These are phyloP conservation scores for Tetramorium alpestre DNA, from an alignment of 1,140 invertebrate genomes.

Conservation along the genomic window DNA sequence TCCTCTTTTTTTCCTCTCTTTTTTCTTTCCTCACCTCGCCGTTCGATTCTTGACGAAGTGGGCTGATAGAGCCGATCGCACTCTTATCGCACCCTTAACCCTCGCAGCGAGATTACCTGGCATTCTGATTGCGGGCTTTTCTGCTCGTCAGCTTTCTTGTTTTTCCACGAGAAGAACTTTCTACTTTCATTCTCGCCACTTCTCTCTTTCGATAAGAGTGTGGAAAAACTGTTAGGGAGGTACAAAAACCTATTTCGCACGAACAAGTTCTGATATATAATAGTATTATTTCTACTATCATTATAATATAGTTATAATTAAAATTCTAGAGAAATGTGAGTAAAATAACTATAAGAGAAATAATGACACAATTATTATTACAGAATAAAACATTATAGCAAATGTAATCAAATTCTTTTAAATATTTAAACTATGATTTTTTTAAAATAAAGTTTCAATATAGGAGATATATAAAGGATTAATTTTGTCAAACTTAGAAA, in stretches of 20 bases:
- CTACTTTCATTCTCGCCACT: neutral
- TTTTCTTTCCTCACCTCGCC: neutral
- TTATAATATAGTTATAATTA: neutral
- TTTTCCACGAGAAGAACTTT: constrained; percentile 29
- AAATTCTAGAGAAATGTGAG: neutral
- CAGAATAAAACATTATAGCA: neutral
- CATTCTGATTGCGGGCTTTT: constrained; percentile 52
- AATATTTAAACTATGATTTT: neutral
- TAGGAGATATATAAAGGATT: neutral
- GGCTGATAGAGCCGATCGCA: neutral
- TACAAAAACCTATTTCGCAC: neutral
- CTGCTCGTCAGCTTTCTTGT: constrained; percentile 54
- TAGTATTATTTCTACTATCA: neutral
- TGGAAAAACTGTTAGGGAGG: neutral
- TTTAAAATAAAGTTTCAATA: neutral
- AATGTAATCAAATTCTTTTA: neutral
- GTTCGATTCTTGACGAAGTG: constrained; percentile 18
- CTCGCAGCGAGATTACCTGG: constrained; percentile 17
- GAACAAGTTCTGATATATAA: neutral
- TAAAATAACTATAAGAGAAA: neutral
- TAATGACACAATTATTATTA: neutral
- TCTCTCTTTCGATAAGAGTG: neutral
- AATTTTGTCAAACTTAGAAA: neutral
- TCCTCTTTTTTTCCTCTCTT: neutral
- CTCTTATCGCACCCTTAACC: constrained; percentile 60